Evolutionary conservation across 2,888 invertebrate genomes (phyloP).

Genomic region (Raillietiella orientalis): DNA sequence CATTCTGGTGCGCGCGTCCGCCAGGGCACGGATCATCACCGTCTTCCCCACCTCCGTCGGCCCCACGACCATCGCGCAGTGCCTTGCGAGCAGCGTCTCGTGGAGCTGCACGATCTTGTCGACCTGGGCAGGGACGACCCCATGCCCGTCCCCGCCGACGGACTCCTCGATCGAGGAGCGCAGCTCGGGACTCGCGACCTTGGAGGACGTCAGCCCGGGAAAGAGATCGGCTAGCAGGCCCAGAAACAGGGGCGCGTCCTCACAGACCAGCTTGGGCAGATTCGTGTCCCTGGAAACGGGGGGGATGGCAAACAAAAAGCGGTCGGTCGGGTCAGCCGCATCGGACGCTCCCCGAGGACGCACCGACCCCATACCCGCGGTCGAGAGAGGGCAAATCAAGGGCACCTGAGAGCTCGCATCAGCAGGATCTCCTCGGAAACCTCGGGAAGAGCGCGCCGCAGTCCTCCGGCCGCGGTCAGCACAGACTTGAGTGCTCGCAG

Average conservation of each 20-base stretch:
- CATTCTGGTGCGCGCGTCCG: constrained; percentile 38
- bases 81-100: constrained; percentile 79
- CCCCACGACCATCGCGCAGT: constrained; percentile 68
- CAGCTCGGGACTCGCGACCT: constrained; percentile 57
- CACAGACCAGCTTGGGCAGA: constrained; percentile 65
- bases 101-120: constrained; percentile 68
- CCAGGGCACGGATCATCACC: constrained; percentile 41
- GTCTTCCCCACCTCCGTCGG: constrained; percentile 78
- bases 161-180: constrained; percentile 37
- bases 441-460: constrained; percentile 40
- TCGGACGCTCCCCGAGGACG: no score
- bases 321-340: no score
- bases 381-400: no score
- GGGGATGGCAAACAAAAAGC: no score
- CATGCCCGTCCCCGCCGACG: constrained; percentile 28
- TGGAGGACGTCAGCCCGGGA: constrained; percentile 60
- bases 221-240: constrained; percentile 64
- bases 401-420: constrained; percentile 46
- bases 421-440: constrained; percentile 54
- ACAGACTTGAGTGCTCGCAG: constrained; percentile 66
- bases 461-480: constrained; percentile 59
- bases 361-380: no score
- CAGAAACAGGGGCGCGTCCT: constrained; percentile 61
- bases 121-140: constrained; percentile 32
- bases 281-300: constrained; percentile 39